Percentiles rank a stretch among this genome's conserved stretches.
Conservation (phyloP, 2,888 invertebrate genomes). For the Tipula unca region DNA sequence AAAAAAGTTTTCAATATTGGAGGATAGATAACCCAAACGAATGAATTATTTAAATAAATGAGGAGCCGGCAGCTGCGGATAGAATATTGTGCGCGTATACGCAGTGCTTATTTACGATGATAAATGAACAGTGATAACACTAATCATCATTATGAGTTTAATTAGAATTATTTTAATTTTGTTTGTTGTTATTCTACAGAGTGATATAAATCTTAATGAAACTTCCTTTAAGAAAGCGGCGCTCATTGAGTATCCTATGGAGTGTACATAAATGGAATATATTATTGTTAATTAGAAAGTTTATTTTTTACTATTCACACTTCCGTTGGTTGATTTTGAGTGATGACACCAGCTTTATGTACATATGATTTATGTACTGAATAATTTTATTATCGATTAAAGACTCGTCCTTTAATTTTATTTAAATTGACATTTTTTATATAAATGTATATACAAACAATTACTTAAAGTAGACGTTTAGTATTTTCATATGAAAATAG, state of each 20-base stretch:
- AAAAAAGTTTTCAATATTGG: neutral
- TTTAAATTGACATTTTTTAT: neutral
- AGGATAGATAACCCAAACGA: constrained; percentile 9
- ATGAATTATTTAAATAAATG: constrained; percentile 19
- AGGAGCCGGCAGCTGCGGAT: no score
- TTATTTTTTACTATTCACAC: neutral
- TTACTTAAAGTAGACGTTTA: neutral
- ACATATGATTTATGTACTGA: neutral
- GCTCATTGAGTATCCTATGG: neutral
- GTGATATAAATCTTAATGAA: neutral
- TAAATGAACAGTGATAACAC: neutral
- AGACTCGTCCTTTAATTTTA: neutral
- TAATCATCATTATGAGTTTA: neutral
- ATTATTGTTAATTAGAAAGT: neutral
- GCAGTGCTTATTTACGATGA: neutral
- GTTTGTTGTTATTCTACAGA: neutral
- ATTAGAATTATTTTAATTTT: neutral
- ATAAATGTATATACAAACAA: neutral
- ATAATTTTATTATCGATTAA: neutral
- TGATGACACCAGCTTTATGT: neutral
- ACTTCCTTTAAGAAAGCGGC: neutral
- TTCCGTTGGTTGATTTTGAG: neutral
- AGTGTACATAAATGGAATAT: neutral
- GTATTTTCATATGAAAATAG: neutral
- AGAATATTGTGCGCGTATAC: no score